Base-by-base conservation (phyloP, 2,888 invertebrate species). In the Hemicrepidius hirtus region DNA sequence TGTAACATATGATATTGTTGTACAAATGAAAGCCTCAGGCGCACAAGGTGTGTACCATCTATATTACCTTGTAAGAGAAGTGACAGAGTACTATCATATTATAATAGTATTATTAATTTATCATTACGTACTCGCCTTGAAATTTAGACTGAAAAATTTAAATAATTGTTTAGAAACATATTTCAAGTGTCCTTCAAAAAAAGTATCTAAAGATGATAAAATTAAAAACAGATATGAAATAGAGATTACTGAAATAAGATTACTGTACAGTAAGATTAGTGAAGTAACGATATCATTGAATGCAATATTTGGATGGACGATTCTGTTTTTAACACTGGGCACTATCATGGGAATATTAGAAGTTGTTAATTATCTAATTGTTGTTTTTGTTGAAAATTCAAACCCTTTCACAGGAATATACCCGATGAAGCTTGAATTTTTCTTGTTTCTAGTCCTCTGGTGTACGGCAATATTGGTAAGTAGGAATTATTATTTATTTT, bases 261-360 rank as follows among this genome's bases (percentile, higher is more conserved):
- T 18, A 20, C 16, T 18, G 3, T 46, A 9, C 20, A 20, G 0
- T 18, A 46, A 20, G 18, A 10, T 9, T 1, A 46, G 46, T 20
- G 9, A 18, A 10, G 20, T 46, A 46, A 10, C 16, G 20, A 7
- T 9, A 7, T 7, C 6, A 0, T 6, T 53, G 6, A 53, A 53
- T 13, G 32, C 28, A 28, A 24, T 53, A 0, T 53, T 53, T 53
- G 53, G 53, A 1, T 62, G 44, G 44, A 28, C 10, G 12, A 62
- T 62, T 62, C 16, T 62, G 10, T n/a, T 46, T 9, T 12, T 62
- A 28, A 1, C 12, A 6, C 2, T 32, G 9, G 28, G 16, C 0
- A 12, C 35, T 4, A 3, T 18, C 16, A 20, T 53, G 24, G 53
- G 28, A 53, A 9, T 53, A n/a, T 28, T 53, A 16, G 53, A 53